phyloP scores from a whole-genome alignment of 1,140 invertebrate genomes.

The Drosophila suzukii region DNA sequence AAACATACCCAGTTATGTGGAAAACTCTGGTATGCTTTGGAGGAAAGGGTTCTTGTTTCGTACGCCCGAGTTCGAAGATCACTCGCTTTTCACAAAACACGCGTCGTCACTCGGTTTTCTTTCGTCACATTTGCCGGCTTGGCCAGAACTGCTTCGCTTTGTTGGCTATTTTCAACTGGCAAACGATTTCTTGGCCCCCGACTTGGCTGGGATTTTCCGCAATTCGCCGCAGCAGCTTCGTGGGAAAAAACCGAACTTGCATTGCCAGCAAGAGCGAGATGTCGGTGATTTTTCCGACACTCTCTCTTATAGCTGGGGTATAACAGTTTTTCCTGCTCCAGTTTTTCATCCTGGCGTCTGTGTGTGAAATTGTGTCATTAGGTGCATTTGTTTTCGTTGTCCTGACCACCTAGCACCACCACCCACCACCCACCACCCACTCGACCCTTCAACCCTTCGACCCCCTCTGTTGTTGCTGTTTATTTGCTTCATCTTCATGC shows the following conservation, averaged over 20 bases:
- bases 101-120: conserved; percentile 16
- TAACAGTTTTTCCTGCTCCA: conserved; percentile 66
- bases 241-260: conserved; percentile 13
- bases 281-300: conserved; percentile 10
- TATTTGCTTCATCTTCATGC: conserved; percentile 66
- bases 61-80: conserved; percentile 3
- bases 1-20: conserved; percentile 32
- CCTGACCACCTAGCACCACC: conserved; percentile 40
- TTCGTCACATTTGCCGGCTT: conserved; percentile 51
- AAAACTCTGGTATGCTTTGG: not conserved
- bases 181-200: conserved; percentile 26
- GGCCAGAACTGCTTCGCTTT: conserved; percentile 71
- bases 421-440: conserved; percentile 3
- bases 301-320: conserved; percentile 52
- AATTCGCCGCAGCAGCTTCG: conserved; percentile 52
- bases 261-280: conserved; percentile 11
- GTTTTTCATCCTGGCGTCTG: conserved; percentile 34
- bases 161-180: conserved; percentile 71
- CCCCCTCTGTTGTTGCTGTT: conserved; percentile 45
- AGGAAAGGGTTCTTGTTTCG: not conserved
- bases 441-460: not conserved
- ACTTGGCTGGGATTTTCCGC: conserved; percentile 20
- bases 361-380: conserved; percentile 77
- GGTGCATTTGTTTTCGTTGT: conserved; percentile 81
- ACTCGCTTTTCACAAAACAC: conserved; percentile 22